Evolutionary conservation across 2,113 vertebrate genomes (phyloP), one percentile per base, ranked within the genome.

Genomic region (Corvus cornix): DNA sequence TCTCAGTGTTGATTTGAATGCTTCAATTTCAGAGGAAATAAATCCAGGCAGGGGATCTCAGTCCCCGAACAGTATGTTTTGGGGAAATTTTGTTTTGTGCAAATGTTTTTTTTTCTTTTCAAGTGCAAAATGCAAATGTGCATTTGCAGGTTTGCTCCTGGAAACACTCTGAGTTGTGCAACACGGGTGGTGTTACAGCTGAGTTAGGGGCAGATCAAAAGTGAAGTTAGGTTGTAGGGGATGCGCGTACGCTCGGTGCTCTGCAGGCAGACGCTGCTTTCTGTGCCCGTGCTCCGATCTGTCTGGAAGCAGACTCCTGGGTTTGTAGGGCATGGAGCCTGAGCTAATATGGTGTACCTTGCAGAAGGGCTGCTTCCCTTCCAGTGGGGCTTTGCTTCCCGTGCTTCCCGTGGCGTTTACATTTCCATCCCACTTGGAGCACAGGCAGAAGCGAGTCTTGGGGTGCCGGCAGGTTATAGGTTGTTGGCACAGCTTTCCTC

Each of bases 401-500:
- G 0, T 67, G 59, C 66, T 75, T 30, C 77, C 68, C 0, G 0
- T 67, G 59, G 15, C 0, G 0, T 78, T 48, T 16, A 22, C 62
- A 12, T 77, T 90, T 46, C 78, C 17, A 16, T 64, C 70, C 52
- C 2, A 16, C 67, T 66, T 1, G 0, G 28, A 76, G 87, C 58
- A 19, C 82, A n/a, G 10, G 16, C 78, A 85, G 87, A 44, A 83
- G n/a, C 0, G 7, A 55, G 37, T n/a, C 70, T 77, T 51, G 72
- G 53, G 18, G 46, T 85, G 63, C 46, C 0, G 0, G 67, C 51
- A 73, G 70, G 7, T 49, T 35, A 16, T 6, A 3, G 15, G 2
- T 33, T 66, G 49, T 37, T 85, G 70, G 31, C 62, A 43, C 63
- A 62, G 43, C n/a, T 67, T 81, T 90, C 44, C 55, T 59, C 16